Evolutionary conservation across 2,888 invertebrate genomes (phyloP).

Genomic region (Eucera pruinosa): DNA sequence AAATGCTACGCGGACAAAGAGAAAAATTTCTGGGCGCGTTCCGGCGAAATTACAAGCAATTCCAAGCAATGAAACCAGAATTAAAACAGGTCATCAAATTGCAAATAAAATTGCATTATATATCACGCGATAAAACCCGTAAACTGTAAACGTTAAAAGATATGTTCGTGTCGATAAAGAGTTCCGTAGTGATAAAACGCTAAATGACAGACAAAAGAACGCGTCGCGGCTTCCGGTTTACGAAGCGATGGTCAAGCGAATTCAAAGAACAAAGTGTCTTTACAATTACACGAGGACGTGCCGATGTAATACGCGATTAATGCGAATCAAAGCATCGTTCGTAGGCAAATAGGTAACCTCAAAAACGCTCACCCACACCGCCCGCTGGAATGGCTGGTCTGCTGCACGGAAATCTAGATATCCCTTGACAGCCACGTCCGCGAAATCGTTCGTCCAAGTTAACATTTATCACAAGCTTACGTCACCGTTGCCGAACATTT

Average conservation of each 20-base stretch:
- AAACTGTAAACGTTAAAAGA: background rate
- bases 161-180: slow-evolving; percentile 18
- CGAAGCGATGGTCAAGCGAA: background rate
- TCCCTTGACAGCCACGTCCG: too few relatives aligned
- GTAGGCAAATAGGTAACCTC: slow-evolving; percentile 31
- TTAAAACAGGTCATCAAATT: background rate
- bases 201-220: background rate
- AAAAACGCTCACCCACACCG: slow-evolving; percentile 34
- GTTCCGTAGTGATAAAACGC: background rate
- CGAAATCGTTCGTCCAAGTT: too few relatives aligned
- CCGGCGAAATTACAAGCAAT: too few relatives aligned
- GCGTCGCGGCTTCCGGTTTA: background rate
- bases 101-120: too few relatives aligned
- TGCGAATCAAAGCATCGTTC: too few relatives aligned
- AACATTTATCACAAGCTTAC: background rate
- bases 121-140: too few relatives aligned
- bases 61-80: too few relatives aligned
- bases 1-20: too few relatives aligned
- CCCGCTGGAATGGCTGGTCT: too few relatives aligned
- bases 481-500: slow-evolving; percentile 38
- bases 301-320: background rate
- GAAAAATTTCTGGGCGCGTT: too few relatives aligned
- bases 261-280: background rate
- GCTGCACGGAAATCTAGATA: too few relatives aligned
- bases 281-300: background rate